phyloP scores from a whole-genome alignment of 2,797 vertebrate genomes.

The Peromyscus eremicus region DNA sequence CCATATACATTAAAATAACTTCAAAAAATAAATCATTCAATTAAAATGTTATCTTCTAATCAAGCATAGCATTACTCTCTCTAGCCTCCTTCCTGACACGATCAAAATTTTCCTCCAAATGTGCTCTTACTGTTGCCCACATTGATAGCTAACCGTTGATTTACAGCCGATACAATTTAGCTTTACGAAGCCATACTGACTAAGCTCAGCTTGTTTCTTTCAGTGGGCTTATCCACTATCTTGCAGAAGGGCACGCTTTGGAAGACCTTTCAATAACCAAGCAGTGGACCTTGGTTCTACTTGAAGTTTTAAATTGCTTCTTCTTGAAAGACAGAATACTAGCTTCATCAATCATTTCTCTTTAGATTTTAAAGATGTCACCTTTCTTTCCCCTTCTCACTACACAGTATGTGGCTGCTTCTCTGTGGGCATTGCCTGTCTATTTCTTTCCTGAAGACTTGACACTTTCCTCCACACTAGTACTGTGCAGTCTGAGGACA shows the following conservation, averaged over 20 bases:
- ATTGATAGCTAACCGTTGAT: neutral
- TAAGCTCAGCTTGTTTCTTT: neutral
- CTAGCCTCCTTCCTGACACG: neutral
- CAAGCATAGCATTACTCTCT: neutral
- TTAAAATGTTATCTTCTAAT: constrained; percentile 2
- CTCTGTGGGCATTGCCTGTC: neutral
- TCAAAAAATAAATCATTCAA: neutral
- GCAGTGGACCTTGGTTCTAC: neutral
- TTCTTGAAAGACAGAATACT: neutral
- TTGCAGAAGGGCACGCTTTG: neutral
- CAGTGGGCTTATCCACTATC: neutral
- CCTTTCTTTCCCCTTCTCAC: neutral
- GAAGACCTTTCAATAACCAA: neutral
- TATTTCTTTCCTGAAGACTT: neutral
- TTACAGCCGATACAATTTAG: neutral
- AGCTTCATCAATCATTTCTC: neutral
- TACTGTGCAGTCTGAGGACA: neutral
- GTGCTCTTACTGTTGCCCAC: neutral
- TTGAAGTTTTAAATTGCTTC: neutral
- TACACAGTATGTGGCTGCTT: neutral
- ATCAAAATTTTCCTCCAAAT: neutral
- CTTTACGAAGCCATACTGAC: neutral
- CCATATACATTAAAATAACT: neutral
- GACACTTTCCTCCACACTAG: neutral
- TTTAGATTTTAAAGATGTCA: neutral